Conservation (phyloP, 2,113 vertebrate genomes). For the Promerops cafer region DNA sequence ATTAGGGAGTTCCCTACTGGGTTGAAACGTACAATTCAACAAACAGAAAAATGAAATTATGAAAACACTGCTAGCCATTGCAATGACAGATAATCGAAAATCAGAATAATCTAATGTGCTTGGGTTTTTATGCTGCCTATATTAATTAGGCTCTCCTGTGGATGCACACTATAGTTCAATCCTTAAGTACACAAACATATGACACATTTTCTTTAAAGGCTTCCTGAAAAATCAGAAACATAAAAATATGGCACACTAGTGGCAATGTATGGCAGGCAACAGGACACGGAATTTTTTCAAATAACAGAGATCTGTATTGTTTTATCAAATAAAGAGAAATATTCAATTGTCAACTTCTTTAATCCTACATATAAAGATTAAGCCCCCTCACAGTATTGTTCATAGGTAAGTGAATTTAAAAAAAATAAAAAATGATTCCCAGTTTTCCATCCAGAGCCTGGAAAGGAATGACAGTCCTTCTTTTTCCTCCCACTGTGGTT, state of each 20-base stretch:
- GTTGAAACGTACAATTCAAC: not conserved
- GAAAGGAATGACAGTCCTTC: not conserved
- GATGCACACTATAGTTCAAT: not conserved
- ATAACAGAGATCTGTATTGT: not conserved
- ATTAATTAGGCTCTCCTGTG: not conserved
- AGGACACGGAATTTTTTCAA: not conserved
- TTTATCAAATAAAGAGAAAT: not conserved
- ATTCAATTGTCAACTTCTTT: not conserved
- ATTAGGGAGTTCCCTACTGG: accelerated
- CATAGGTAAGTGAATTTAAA: not conserved
- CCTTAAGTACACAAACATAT: not conserved
- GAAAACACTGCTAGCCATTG: not conserved
- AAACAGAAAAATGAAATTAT: not conserved
- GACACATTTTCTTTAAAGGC: not conserved
- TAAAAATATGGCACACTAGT: not conserved
- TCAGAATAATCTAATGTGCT: not conserved
- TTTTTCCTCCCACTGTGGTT: not conserved
- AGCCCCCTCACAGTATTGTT: not conserved
- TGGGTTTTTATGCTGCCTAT: not conserved
- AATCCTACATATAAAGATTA: not conserved
- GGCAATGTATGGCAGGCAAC: not conserved
- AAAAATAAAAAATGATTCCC: not conserved
- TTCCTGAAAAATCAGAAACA: not conserved
- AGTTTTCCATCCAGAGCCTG: not conserved
- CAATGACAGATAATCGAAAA: not conserved